Conservation (phyloP, 2,797 vertebrate genomes). For the Okamejei kenojei region DNA sequence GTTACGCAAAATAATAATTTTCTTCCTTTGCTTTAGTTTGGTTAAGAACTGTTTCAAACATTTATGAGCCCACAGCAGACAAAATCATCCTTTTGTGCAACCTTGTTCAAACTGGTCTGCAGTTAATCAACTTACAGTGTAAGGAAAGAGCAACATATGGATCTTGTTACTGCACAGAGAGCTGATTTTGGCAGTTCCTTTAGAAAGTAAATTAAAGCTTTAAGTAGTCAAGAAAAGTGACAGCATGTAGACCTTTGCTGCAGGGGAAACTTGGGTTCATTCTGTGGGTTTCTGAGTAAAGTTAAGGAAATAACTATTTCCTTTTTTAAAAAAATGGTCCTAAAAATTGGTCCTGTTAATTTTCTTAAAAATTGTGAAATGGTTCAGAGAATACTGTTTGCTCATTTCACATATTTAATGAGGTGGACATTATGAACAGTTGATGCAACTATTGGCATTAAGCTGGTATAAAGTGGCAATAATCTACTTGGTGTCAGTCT, state of each 20-base stretch:
- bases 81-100: conserved; percentile 38
- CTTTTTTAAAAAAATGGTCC: conserved; percentile 4
- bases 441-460: not conserved
- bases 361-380: not conserved
- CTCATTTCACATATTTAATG: not conserved
- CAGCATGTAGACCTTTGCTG: conserved; percentile 28
- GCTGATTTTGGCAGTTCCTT: conserved; percentile 34
- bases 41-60: conserved; percentile 13
- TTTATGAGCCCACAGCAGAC: conserved; percentile 35
- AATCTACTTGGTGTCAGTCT: not conserved
- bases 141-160: conserved; percentile 35
- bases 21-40: conserved; percentile 15
- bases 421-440: not conserved
- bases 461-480: not conserved
- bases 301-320: conserved; percentile 33
- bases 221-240: conserved; percentile 32
- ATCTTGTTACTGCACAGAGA: conserved; percentile 29
- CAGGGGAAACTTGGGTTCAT: conserved; percentile 26
- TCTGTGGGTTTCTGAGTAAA: conserved; percentile 12
- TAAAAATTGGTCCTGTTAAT: conserved; percentile 7
- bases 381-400: not conserved
- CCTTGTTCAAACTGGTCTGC: conserved; percentile 32
- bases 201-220: conserved; percentile 36
- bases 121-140: conserved; percentile 30
- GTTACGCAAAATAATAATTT: conserved; percentile 13